Evolutionary conservation across 1,140 invertebrate genomes (phyloP).

Genomic region (Phymastichus coffea): DNA sequence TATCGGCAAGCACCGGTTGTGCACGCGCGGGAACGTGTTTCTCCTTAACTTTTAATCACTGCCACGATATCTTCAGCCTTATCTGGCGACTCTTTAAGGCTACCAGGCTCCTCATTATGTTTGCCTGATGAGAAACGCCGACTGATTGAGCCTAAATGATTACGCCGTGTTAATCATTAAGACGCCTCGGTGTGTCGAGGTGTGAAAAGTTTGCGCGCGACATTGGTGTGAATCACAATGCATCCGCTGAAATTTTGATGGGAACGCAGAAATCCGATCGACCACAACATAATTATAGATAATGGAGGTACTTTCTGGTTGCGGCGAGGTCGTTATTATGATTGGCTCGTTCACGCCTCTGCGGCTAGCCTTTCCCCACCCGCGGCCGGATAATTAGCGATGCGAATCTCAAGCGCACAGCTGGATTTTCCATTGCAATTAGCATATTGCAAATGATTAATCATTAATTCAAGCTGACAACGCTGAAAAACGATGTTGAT

Average conservation of each 20-base stretch:
- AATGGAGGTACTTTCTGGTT: neutral
- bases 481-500: no score
- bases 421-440: no score
- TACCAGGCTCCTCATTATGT: constrained; percentile 33
- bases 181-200: constrained; percentile 14
- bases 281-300: neutral
- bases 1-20: neutral
- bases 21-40: constrained; percentile 12
- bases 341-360: constrained; percentile 1
- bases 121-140: constrained; percentile 43
- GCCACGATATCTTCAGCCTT: constrained; percentile 26
- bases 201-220: constrained; percentile 23
- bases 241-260: neutral
- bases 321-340: neutral
- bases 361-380: neutral
- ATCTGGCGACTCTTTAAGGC: constrained; percentile 29
- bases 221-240: neutral
- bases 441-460: no score
- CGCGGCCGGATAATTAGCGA: neutral
- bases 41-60: constrained; percentile 28
- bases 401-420: no score
- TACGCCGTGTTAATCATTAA: constrained; percentile 42
- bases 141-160: constrained; percentile 51
- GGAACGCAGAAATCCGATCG: neutral
- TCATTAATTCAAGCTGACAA: no score